Conservation (phyloP, 1,140 invertebrate species). For the Lethocerus indicus region DNA sequence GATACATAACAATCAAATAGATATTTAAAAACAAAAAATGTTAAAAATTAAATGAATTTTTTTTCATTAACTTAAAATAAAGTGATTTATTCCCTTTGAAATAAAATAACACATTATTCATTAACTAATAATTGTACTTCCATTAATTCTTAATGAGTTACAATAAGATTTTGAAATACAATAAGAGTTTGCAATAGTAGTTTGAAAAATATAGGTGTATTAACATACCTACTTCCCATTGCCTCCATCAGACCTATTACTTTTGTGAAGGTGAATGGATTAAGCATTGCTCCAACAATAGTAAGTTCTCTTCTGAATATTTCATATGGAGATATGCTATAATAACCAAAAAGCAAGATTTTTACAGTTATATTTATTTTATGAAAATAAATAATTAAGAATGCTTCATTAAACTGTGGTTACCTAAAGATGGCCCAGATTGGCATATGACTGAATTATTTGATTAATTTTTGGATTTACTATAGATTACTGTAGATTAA, state of each 20-base stretch:
- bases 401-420: too few species aligned
- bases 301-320: constrained; percentile 44
- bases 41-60: not conserved
- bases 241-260: constrained; percentile 37
- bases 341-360: constrained; percentile 23
- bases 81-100: not conserved
- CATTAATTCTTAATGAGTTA: not conserved
- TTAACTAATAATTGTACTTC: not conserved
- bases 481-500: too few species aligned
- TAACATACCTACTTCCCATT: constrained; percentile 34
- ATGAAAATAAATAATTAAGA: constrained; percentile 1
- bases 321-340: constrained; percentile 36
- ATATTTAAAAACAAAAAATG: constrained; percentile 3
- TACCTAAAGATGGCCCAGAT: too few species aligned
- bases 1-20: not conserved
- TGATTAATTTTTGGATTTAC: too few species aligned
- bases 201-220: too few species aligned
- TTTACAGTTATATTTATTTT: too few species aligned
- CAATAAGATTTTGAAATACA: not conserved
- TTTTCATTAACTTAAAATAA: not conserved
- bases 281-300: constrained; percentile 43
- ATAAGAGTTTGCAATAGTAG: not conserved
- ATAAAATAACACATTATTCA: not conserved
- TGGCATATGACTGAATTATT: too few species aligned
- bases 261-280: constrained; percentile 44